Evolutionary conservation across 1,140 invertebrate genomes (phyloP).

Genomic region (Neomicropteryx cornuta): DNA sequence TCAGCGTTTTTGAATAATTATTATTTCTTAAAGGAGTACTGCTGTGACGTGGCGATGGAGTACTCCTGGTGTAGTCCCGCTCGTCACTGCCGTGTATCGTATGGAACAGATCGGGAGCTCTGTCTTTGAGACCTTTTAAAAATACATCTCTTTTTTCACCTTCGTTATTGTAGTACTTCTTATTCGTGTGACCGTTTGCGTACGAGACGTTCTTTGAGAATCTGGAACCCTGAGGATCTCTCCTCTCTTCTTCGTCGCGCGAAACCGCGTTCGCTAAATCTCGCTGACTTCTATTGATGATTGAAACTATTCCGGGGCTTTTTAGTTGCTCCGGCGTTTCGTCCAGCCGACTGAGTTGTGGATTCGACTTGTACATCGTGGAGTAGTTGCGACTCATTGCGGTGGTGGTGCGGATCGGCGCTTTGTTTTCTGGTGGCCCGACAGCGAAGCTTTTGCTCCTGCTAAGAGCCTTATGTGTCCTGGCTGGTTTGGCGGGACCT

Average conservation of each 20-base stretch:
- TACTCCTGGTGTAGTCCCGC: slow-evolving; percentile 32
- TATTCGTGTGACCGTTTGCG: slow-evolving; percentile 33
- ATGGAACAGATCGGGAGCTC: slow-evolving; percentile 63
- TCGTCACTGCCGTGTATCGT: slow-evolving; percentile 54
- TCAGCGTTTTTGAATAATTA: slow-evolving; percentile 29
- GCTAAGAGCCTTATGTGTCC: slow-evolving; percentile 63
- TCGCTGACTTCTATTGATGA: slow-evolving; percentile 68
- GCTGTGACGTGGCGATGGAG: slow-evolving; percentile 26
- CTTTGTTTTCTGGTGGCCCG: slow-evolving; percentile 41
- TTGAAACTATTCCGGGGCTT: slow-evolving; percentile 72
- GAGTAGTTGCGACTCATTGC: slow-evolving; percentile 33
- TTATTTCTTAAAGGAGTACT: slow-evolving; percentile 17
- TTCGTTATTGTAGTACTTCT: slow-evolving; percentile 33
- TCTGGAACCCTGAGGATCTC: slow-evolving; percentile 36
- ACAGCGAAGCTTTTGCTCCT: slow-evolving; percentile 80
- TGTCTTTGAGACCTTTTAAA: slow-evolving; percentile 55
- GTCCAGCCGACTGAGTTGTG: slow-evolving; percentile 56
- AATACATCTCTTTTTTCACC: slow-evolving; percentile 58
- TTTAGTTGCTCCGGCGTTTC: slow-evolving; percentile 63
- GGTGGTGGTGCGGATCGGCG: slow-evolving; percentile 32
- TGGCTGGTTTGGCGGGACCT: slow-evolving; percentile 57
- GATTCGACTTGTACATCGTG: slow-evolving; percentile 61
- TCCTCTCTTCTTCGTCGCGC: slow-evolving; percentile 33
- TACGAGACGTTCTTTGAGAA: slow-evolving; percentile 41
- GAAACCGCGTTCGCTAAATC: slow-evolving; percentile 48